Conservation (phyloP, 1,140 invertebrate species). For the Drosophila watanabei region DNA sequence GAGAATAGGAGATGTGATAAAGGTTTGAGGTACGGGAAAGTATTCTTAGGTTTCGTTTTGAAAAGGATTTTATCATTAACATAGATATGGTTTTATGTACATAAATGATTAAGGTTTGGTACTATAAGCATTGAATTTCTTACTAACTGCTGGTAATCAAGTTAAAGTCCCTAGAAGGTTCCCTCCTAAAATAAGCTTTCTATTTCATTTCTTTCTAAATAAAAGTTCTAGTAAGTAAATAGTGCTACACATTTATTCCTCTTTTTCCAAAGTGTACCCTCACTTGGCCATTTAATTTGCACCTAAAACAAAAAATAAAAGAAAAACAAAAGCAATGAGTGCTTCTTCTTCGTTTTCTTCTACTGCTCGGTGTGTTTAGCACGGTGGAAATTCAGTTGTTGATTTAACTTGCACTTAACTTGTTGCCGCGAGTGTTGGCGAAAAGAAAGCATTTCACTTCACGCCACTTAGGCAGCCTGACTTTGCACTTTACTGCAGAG, state of each 20-base stretch:
- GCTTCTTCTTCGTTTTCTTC: slow-evolving; percentile 3
- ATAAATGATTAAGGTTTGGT: no score
- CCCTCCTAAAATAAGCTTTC: neutral
- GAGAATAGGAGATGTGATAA: neutral
- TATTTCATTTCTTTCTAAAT: neutral
- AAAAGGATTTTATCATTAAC: neutral
- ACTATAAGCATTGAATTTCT: neutral
- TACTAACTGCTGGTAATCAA: neutral
- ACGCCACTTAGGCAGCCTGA: slow-evolving; percentile 56
- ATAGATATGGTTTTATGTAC: neutral
- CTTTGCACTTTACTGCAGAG: slow-evolving; percentile 48
- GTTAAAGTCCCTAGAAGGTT: no score
- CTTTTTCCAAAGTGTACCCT: slow-evolving; percentile 2
- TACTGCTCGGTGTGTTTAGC: slow-evolving; percentile 48
- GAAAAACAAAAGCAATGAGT: slow-evolving; percentile 8
- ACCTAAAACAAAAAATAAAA: neutral
- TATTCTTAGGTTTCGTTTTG: no score
- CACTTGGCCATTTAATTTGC: slow-evolving; percentile 20
- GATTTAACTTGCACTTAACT: slow-evolving; percentile 55
- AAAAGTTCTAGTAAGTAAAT: neutral
- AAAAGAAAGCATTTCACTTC: slow-evolving; percentile 63
- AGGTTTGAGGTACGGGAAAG: neutral
- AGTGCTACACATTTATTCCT: neutral
- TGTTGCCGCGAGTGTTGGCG: slow-evolving; percentile 48
- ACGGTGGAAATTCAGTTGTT: slow-evolving; percentile 64